Evolutionary conservation across 2,888 invertebrate species (phyloP), one percentile per base, ranked within the genome.

Genomic region (Eilema sororculum): DNA sequence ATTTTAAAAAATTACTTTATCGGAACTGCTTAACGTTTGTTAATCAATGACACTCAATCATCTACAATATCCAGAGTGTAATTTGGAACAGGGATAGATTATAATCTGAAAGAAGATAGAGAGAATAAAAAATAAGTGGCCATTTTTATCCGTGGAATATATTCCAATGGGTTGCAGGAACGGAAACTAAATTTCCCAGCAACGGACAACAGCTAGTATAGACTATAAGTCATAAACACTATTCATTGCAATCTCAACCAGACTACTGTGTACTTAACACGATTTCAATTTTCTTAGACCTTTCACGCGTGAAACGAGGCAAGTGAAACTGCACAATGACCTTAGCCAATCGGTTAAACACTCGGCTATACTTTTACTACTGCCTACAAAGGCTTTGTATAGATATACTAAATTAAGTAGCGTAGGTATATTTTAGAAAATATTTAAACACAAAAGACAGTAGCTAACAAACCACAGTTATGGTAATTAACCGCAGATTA

Each of bases 361-460:
- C 70, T 69, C 75, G 64, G 67, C 69, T 68, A 71, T 30, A 78
- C 74, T 77, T 80, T 78, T 80, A 82, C 73, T 72, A 69, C 74
- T 69, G 60, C 62, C 66, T 37, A 59, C 64, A 64, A 60, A 58
- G 30, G 52, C 41, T 67, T 28, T 65, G 57, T 13, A 63, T 30
- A 74, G n/a, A 69, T 67, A 65, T 65, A 65, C 62, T 41, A 66
- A 67, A 65, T 61, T 68, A 28, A 75, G 33, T 30, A 46, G 22
- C 67, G 63, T 41, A 41, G 16, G 41, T 67, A 62, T 73, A 61
- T 73, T 76, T 65, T 73, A 68, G 58, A 73, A 71, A 61, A 41
- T 65, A 67, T 28, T 71, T 41, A 59, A 75, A 76, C 70, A 75
- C 72, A 78, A 74, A 66, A 64, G 30, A 13, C 61, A 57, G 65